phyloP scores from a whole-genome alignment of 2,797 vertebrate species.

The Gephyroberyx darwinii region DNA sequence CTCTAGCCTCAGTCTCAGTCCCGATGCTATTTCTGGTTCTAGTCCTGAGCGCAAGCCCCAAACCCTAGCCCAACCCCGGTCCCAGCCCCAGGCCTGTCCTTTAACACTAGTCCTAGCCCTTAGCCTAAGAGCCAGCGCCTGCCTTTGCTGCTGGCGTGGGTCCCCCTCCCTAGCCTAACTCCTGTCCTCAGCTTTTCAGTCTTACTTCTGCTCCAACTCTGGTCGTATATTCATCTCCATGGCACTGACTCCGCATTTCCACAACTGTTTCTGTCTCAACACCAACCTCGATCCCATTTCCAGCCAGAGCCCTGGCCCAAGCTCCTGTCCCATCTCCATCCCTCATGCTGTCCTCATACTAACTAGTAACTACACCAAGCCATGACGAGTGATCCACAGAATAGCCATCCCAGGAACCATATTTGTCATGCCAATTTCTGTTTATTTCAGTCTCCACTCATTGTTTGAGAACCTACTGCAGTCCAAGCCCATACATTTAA shows the following conservation, averaged over 20 bases:
- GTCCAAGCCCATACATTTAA: background rate
- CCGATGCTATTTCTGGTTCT: background rate
- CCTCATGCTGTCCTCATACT: conserved; percentile 4
- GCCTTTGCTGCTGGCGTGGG: background rate
- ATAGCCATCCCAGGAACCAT: background rate
- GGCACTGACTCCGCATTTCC: conserved; percentile 32
- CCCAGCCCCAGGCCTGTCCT: too few species aligned
- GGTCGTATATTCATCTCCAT: conserved; percentile 21
- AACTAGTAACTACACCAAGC: conserved; percentile 7
- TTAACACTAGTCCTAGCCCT: too few species aligned
- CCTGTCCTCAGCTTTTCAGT: conserved; percentile 6
- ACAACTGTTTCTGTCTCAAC: conserved; percentile 19
- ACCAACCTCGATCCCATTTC: background rate
- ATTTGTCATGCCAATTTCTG: background rate
- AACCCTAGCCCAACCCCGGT: too few species aligned
- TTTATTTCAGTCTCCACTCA: background rate
- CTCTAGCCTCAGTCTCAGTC: too few species aligned
- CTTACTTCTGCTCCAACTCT: conserved; percentile 12
- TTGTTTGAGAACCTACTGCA: background rate
- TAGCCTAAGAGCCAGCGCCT: background rate
- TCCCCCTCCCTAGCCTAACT: conserved; percentile 22
- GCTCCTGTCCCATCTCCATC: conserved; percentile 18
- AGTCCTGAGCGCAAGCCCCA: too few species aligned
- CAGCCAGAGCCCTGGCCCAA: conserved; percentile 18
- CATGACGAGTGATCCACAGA: background rate